phyloP scores from a whole-genome alignment of 2,113 vertebrate genomes.

The Microtus richardsoni region DNA sequence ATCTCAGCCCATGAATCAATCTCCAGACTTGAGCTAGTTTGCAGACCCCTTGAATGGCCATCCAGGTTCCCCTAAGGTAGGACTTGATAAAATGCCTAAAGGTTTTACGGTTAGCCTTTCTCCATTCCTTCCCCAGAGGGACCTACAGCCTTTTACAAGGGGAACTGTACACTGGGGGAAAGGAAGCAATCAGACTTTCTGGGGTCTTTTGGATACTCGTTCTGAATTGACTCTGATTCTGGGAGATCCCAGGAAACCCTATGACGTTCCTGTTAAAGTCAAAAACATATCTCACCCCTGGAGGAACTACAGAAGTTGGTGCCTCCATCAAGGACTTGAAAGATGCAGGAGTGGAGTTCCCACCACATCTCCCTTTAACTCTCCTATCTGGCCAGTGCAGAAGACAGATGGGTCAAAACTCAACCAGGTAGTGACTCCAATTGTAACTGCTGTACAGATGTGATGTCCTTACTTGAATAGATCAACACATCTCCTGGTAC shows the following conservation, averaged over 20 bases:
- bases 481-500: not conserved
- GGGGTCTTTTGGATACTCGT: not conserved
- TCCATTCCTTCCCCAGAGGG: not conserved
- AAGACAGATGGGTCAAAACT: not conserved
- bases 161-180: not conserved
- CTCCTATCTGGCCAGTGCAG: not conserved
- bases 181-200: not conserved
- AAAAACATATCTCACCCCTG: not conserved
- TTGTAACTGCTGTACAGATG: not conserved
- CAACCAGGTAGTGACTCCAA: not conserved
- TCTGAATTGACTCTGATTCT: not conserved
- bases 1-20: not conserved
- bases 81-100: not conserved
- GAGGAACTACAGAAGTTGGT: not conserved
- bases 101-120: not conserved
- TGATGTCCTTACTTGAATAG: not conserved
- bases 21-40: not conserved
- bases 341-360: not conserved
- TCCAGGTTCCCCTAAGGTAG: not conserved
- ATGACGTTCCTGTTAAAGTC: not conserved
- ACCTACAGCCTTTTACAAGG: not conserved
- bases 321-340: not conserved
- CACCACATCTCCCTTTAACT: not conserved
- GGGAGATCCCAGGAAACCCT: not conserved
- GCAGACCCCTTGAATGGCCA: not conserved